phyloP scores from a whole-genome alignment of 2,797 vertebrate species.

The Sebastes hubbsi region DNA sequence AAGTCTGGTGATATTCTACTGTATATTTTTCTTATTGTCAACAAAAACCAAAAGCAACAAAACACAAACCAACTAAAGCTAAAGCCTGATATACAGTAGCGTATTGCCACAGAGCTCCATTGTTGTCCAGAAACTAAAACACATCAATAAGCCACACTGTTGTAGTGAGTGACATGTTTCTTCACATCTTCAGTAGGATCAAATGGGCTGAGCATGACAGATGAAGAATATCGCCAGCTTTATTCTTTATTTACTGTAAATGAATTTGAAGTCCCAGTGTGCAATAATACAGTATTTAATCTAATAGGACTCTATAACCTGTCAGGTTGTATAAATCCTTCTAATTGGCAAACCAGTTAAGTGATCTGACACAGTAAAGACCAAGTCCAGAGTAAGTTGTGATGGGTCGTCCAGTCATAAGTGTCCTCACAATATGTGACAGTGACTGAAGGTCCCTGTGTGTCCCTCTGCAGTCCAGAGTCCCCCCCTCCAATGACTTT shows the following conservation, averaged over 20 bases:
- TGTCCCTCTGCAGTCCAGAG: slow-evolving; percentile 84
- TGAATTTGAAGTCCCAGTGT: neutral
- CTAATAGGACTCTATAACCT: neutral
- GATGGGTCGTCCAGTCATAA: neutral
- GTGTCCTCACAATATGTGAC: neutral
- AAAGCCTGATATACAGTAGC: neutral
- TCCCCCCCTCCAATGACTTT: slow-evolving; percentile 93
- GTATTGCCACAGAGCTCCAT: neutral
- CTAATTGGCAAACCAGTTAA: neutral
- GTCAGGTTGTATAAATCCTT: neutral
- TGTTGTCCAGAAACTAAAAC: neutral
- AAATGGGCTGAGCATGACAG: neutral
- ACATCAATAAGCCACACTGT: neutral
- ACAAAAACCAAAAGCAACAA: neutral
- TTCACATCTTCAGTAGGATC: neutral
- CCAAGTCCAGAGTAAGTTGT: neutral
- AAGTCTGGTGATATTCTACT: neutral
- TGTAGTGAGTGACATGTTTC: neutral
- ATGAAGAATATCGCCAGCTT: neutral
- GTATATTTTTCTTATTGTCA: neutral
- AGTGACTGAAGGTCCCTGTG: slow-evolving; percentile 9
- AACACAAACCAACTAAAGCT: neutral
- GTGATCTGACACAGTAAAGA: neutral
- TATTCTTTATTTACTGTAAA: neutral
- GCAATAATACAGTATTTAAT: neutral